phyloP scores from a whole-genome alignment of 1,140 invertebrate genomes.

The Bradysia coprophila region DNA sequence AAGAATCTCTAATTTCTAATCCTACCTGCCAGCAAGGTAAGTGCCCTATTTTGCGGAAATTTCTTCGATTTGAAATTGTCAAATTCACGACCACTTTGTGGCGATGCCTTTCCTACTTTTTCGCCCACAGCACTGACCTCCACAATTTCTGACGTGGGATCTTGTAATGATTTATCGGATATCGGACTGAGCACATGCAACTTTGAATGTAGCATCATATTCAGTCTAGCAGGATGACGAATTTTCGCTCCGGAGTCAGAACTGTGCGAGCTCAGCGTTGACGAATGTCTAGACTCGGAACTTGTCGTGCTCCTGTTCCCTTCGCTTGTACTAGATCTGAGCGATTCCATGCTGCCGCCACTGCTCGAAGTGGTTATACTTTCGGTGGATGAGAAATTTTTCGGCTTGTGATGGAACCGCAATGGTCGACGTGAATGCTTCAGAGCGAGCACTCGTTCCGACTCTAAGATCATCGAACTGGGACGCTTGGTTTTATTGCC shows the following conservation, averaged over 20 bases:
- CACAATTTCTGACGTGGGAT: constrained; percentile 30
- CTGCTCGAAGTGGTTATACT: constrained; percentile 73
- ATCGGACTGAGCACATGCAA: constrained; percentile 73
- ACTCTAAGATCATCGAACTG: no score
- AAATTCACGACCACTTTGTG: no score
- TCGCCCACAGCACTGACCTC: constrained; percentile 31
- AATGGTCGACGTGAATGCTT: constrained; percentile 35
- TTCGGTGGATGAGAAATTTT: constrained; percentile 66
- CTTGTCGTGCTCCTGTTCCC: constrained; percentile 63
- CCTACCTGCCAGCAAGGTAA: no score
- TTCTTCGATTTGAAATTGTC: no score
- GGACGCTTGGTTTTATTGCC: not conserved
- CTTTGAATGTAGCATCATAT: constrained; percentile 45
- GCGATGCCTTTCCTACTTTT: no score
- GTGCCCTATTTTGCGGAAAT: no score
- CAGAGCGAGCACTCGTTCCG: no score
- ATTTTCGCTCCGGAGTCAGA: constrained; percentile 49
- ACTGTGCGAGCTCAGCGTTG: constrained; percentile 61
- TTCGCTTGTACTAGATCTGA: constrained; percentile 64
- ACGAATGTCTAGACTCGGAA: constrained; percentile 58
- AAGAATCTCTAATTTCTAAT: no score
- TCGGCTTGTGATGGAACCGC: constrained; percentile 23
- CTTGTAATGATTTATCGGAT: constrained; percentile 76
- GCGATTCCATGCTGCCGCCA: constrained; percentile 65
- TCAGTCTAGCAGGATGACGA: constrained; percentile 37